Evolutionary conservation across 2,113 vertebrate genomes (phyloP).

Genomic region (Hypanus sabinus): DNA sequence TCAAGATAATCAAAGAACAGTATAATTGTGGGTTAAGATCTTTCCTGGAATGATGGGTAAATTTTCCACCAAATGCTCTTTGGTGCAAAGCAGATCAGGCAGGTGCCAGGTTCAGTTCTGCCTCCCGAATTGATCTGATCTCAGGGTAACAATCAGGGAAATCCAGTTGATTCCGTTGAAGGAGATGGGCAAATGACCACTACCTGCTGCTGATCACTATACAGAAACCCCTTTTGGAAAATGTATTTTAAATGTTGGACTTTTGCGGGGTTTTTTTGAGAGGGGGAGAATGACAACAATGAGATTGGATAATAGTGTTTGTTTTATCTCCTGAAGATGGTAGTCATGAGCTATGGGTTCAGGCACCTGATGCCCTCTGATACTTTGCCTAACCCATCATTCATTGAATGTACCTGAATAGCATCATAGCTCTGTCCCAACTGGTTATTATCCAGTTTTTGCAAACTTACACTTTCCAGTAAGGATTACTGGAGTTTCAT

Average conservation of each 20-base stretch:
- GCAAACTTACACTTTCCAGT: neutral
- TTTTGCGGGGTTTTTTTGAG: neutral
- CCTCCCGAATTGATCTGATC: neutral
- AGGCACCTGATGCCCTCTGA: neutral
- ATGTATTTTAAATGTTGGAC: neutral
- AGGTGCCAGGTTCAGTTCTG: neutral
- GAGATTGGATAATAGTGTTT: neutral
- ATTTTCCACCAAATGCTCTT: neutral
- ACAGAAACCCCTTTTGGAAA: neutral
- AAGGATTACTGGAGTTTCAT: neutral
- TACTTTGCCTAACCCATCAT: neutral
- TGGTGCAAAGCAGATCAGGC: neutral
- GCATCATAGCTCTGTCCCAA: neutral
- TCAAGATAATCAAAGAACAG: neutral
- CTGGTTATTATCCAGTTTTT: neutral
- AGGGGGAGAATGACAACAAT: neutral
- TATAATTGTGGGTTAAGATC: neutral
- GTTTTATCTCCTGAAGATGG: neutral
- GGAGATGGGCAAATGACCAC: neutral
- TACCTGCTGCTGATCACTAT: neutral
- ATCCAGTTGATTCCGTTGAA: neutral
- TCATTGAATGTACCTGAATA: neutral
- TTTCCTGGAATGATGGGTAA: neutral
- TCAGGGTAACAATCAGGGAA: neutral
- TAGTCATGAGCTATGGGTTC: neutral